phyloP scores from a whole-genome alignment of 2,113 vertebrate species.

The Bothrops jararaca region DNA sequence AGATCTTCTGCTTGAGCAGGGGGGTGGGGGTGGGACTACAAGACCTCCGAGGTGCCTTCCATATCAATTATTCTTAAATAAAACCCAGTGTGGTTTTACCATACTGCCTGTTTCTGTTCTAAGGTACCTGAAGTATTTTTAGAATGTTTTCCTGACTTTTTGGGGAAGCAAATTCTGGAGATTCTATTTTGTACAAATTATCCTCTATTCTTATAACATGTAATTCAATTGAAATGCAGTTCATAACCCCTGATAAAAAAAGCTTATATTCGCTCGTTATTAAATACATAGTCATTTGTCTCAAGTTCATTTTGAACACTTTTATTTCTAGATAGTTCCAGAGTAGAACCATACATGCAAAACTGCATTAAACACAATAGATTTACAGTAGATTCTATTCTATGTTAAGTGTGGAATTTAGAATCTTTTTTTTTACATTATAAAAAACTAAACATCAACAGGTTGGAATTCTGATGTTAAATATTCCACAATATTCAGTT shows the following conservation, averaged over 20 bases:
- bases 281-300: neutral
- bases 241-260: neutral
- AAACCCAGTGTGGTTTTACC: neutral
- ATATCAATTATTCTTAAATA: neutral
- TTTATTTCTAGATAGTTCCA: constrained; percentile 68
- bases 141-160: neutral
- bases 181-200: neutral
- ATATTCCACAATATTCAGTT: constrained; percentile 58
- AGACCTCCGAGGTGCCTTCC: neutral
- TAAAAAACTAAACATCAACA: constrained; percentile 64
- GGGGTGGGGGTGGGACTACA: neutral
- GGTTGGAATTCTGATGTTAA: constrained; percentile 57
- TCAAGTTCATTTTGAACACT: constrained; percentile 51
- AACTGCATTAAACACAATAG: constrained; percentile 64
- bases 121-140: neutral
- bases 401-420: constrained; percentile 65
- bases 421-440: constrained; percentile 58
- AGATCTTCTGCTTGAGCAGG: neutral
- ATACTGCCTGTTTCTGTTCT: neutral
- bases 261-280: neutral
- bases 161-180: neutral
- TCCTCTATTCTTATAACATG: neutral
- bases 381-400: constrained; percentile 66
- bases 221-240: neutral
- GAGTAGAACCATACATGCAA: constrained; percentile 72